phyloP scores from a whole-genome alignment of 2,113 vertebrate species.

The Alaudala cheleensis region DNA sequence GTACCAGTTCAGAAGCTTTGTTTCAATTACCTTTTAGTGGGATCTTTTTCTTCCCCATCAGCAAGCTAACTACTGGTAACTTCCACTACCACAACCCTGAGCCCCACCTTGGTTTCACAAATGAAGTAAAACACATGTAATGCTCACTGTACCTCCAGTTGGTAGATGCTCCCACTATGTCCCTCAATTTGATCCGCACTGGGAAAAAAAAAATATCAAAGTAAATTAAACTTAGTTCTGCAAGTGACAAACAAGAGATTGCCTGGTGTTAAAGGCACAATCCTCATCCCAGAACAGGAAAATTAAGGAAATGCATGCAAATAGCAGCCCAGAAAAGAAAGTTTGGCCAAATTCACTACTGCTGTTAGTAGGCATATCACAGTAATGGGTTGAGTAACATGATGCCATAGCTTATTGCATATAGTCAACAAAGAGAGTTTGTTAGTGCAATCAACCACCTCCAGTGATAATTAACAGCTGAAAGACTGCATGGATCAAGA shows the following conservation, averaged over 20 bases:
- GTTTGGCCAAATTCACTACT: neutral
- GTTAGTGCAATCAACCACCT: neutral
- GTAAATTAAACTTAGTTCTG: slow-evolving; percentile 39
- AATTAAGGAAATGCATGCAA: slow-evolving; percentile 54
- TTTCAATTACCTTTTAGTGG: neutral
- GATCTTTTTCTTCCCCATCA: neutral
- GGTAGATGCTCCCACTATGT: slow-evolving; percentile 90
- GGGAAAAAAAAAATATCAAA: slow-evolving; percentile 59
- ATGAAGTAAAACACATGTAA: neutral
- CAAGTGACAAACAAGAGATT: neutral
- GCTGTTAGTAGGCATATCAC: slow-evolving; percentile 24
- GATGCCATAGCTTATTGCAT: neutral
- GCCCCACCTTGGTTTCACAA: neutral
- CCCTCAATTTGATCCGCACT: slow-evolving; percentile 89
- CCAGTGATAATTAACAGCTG: neutral
- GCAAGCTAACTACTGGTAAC: neutral
- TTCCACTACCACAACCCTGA: neutral
- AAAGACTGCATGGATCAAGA: neutral
- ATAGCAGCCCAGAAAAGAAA: slow-evolving; percentile 14
- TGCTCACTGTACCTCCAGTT: slow-evolving; percentile 89
- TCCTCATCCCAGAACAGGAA: slow-evolving; percentile 22
- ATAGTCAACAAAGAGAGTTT: neutral
- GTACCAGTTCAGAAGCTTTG: neutral
- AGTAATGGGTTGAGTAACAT: slow-evolving; percentile 20
- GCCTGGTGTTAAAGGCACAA: neutral